Evolutionary conservation across 2,113 vertebrate genomes (phyloP).

Genomic region (Collichthys lucidus): DNA sequence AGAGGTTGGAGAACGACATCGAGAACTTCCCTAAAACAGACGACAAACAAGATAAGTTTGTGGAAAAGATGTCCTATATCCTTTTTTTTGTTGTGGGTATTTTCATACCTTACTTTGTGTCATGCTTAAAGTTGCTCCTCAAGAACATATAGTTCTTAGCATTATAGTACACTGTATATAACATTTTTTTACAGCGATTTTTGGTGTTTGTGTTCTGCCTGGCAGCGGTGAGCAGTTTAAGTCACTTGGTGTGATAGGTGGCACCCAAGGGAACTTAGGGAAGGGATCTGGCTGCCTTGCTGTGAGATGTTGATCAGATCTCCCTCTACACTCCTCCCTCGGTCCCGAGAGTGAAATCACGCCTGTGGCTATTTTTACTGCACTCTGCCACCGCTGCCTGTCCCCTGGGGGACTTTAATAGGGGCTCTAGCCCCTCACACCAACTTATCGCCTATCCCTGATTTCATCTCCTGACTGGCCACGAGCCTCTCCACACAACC

Average conservation of each 20-base stretch:
- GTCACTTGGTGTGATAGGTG: constrained; percentile 79
- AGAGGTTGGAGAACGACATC: constrained; percentile 91
- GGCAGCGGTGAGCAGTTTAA: constrained; percentile 72
- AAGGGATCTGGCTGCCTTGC: constrained; percentile 74
- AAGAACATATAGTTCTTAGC: neutral
- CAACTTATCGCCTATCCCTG: constrained; percentile 77
- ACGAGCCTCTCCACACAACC: constrained; percentile 65
- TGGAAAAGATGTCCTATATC: constrained; percentile 99
- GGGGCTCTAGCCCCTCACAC: constrained; percentile 74
- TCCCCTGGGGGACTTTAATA: constrained; percentile 78
- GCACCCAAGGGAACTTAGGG: constrained; percentile 69
- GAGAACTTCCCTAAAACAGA: constrained; percentile 90
- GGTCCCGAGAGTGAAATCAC: constrained; percentile 77
- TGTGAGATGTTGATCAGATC: constrained; percentile 81
- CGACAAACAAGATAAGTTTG: constrained; percentile 93
- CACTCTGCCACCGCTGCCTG: constrained; percentile 64
- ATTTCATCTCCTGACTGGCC: constrained; percentile 81
- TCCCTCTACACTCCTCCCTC: constrained; percentile 67
- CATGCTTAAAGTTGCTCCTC: neutral
- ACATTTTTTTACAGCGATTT: constrained; percentile 33
- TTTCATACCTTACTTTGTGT: neutral
- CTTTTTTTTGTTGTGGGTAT: constrained; percentile 81
- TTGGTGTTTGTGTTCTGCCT: constrained; percentile 67
- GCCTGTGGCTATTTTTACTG: constrained; percentile 83
- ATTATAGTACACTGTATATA: constrained; percentile 5